These are phyloP conservation scores for Adelphocoris suturalis DNA, from an alignment of 2,888 invertebrate genomes.

Conservation along the genomic window DNA sequence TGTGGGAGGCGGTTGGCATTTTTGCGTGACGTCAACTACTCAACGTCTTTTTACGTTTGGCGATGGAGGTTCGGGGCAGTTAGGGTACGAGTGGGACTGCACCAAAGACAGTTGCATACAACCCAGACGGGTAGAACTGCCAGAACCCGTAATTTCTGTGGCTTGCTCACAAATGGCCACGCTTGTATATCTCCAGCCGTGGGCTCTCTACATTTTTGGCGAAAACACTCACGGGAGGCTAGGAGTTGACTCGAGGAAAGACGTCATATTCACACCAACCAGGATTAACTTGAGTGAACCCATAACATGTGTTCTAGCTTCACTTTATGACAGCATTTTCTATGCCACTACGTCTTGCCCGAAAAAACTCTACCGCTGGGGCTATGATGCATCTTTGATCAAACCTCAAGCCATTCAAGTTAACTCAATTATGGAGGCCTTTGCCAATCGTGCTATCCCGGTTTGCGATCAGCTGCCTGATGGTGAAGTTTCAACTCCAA, in stretches of 20 bases:
- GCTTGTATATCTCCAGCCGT: conserved; percentile 46
- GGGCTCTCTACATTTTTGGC: conserved; percentile 54
- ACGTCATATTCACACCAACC: neutral
- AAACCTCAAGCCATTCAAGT: conserved; percentile 37
- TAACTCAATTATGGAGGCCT: neutral
- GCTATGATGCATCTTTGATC: conserved; percentile 38
- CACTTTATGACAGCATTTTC: conserved; percentile 37
- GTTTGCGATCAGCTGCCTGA: neutral
- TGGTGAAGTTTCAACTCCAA: neutral
- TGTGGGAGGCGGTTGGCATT: conserved; percentile 63
- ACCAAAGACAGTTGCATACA: neutral
- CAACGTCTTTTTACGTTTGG: conserved; percentile 48
- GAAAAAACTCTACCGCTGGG: conserved; percentile 32
- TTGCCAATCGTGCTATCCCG: conserved; percentile 42
- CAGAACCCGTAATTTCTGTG: conserved; percentile 11
- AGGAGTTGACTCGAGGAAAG: neutral
- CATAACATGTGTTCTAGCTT: neutral
- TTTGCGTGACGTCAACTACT: neutral
- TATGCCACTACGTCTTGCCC: neutral
- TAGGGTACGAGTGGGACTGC: conserved; percentile 49
- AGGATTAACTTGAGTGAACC: conserved; percentile 45
- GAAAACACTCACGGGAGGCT: neutral
- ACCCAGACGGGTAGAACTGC: conserved; percentile 22
- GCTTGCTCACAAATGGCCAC: conserved; percentile 45
- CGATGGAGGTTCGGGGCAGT: conserved; percentile 11